These are phyloP conservation scores for Morone saxatilis DNA, from an alignment of 2,113 vertebrate genomes.

Conservation along the genomic window DNA sequence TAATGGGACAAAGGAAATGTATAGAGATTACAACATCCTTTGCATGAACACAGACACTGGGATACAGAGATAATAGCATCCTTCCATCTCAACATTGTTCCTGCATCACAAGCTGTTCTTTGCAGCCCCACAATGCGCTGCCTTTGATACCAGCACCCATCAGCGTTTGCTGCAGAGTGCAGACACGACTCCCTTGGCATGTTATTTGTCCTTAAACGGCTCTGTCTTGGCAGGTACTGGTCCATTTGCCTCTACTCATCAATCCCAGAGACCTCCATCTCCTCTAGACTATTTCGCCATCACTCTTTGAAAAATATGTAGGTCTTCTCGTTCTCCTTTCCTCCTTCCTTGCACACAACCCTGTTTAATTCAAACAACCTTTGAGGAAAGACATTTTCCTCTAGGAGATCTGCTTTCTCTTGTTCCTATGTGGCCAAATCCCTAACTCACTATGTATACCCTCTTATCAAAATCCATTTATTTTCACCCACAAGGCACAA, in stretches of 20 bases:
- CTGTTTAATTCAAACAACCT: slow-evolving; percentile 37
- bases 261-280: slow-evolving; percentile 18
- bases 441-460: slow-evolving; percentile 42
- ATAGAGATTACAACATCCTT: slow-evolving; percentile 48
- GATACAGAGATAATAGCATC: slow-evolving; percentile 46
- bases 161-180: slow-evolving; percentile 62
- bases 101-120: slow-evolving; percentile 48
- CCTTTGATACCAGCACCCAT: slow-evolving; percentile 52
- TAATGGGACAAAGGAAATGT: slow-evolving; percentile 49
- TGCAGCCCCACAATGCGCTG: slow-evolving; percentile 24
- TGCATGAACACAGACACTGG: slow-evolving; percentile 22
- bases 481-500: slow-evolving; percentile 54
- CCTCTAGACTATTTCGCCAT: not conserved
- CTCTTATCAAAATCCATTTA: slow-evolving; percentile 71
- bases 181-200: slow-evolving; percentile 44
- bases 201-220: slow-evolving; percentile 61
- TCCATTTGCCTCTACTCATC: slow-evolving; percentile 31
- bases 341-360: not conserved
- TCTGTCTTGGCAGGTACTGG: slow-evolving; percentile 40
- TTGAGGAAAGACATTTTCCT: slow-evolving; percentile 30
- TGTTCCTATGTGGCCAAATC: slow-evolving; percentile 51
- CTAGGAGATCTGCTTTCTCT: slow-evolving; percentile 39
- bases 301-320: slow-evolving; percentile 17
- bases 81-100: slow-evolving; percentile 33
- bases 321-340: slow-evolving; percentile 19